Percentiles rank a stretch among this genome's conserved stretches.
Conservation (phyloP, 2,797 vertebrate species). For the Phoeniculus purpureus region DNA sequence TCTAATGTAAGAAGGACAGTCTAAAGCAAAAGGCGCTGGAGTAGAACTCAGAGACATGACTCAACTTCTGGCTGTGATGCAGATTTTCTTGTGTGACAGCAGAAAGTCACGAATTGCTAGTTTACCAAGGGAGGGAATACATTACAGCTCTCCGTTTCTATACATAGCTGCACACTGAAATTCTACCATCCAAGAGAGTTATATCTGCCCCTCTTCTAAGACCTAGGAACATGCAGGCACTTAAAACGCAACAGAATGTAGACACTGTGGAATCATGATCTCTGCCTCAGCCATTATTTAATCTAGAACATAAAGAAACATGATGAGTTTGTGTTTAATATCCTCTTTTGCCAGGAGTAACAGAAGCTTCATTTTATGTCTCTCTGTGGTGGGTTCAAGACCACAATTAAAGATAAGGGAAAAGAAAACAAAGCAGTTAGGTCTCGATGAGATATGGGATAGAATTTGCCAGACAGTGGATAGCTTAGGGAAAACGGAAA, state of each 20-base stretch:
- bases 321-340: not conserved
- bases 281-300: not conserved
- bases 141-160: conserved; percentile 3
- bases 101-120: conserved; percentile 35
- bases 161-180: conserved; percentile 12
- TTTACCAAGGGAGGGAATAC: not conserved
- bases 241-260: conserved; percentile 15
- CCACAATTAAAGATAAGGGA: no score
- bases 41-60: conserved; percentile 18
- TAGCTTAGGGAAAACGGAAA: no score
- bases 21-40: not conserved
- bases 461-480: no score
- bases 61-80: conserved; percentile 34
- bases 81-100: conserved; percentile 19
- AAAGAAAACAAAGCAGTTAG: no score
- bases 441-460: no score
- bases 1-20: not conserved
- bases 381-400: no score
- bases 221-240: not conserved
- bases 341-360: not conserved
- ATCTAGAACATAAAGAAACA: not conserved
- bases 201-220: not conserved
- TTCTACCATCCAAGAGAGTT: not conserved
- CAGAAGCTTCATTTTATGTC: not conserved
- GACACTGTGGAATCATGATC: not conserved